Conservation (phyloP, 64 coral and sea anemone genomes). For the Montipora capricornis region DNA sequence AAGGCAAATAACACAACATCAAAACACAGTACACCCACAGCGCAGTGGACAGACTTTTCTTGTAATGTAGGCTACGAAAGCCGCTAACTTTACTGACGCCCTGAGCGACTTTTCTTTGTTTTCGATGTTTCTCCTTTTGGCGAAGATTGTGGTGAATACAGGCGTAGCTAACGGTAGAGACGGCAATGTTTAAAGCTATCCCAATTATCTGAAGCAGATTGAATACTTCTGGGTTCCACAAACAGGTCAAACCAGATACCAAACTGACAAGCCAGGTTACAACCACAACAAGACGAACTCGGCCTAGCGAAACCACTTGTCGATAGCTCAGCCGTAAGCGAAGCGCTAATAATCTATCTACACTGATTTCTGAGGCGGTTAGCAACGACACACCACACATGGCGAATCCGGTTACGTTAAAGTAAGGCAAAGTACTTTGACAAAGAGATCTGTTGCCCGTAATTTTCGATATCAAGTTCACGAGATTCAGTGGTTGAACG, state of each 20-base stretch:
- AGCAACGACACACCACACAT: slow-evolving; percentile 12
- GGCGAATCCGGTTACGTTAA: neutral
- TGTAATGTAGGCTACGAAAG: neutral
- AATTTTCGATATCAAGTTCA: neutral
- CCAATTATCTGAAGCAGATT: neutral
- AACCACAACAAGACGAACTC: neutral
- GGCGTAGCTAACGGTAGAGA: neutral
- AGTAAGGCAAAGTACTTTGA: neutral
- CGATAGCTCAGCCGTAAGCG: neutral
- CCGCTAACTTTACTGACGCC: neutral
- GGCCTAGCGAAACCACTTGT: neutral
- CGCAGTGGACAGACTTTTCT: slow-evolving; percentile 15
- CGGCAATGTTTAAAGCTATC: neutral
- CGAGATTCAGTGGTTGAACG: slow-evolving; percentile 8
- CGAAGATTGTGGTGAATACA: slow-evolving; percentile 18
- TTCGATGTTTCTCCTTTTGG: neutral
- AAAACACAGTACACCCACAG: slow-evolving; percentile 30
- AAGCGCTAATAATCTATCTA: slow-evolving; percentile 22
- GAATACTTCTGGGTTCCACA: slow-evolving; percentile 1
- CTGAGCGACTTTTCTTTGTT: neutral
- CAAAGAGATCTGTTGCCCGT: slow-evolving; percentile 6
- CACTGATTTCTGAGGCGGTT: slow-evolving; percentile 33
- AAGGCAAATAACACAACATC: slow-evolving; percentile 19
- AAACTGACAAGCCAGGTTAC: slow-evolving; percentile 29
- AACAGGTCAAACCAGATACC: neutral